Base-by-base conservation (phyloP, 2,113 vertebrate species). In the Ochotona princeps region DNA sequence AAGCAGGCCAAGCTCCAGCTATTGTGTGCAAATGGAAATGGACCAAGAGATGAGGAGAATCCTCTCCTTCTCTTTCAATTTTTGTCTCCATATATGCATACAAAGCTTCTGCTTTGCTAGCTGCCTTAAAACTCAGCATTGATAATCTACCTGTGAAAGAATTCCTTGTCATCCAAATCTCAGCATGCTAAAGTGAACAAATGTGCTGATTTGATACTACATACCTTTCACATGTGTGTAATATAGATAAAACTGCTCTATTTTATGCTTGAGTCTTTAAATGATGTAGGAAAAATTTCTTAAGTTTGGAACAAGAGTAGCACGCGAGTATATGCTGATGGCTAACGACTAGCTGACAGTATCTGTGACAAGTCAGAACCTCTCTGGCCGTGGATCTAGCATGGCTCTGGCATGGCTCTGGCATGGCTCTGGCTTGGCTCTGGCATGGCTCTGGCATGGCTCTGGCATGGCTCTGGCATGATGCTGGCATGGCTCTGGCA, bases 81-180 rank as follows among this genome's bases (percentile, higher is more conserved):
- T 57, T 14, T 57, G 54, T 57, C 14, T 57, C 54, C 6, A 57
- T 57, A 57, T 12, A 57, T 57, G 18, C 54, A 57, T 57, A 57
- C 54, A 57, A 57, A 20, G 18, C 5, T 20, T 85, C n/a, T 44
- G 38, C n/a, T 63, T 74, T 44, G 23, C 13, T 73, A 63, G 23
- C 20, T 61, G 25, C 1, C 32, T 89, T 89, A 14, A 79, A 75
- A 49, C 5, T 72, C 15, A 73, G 70, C 5, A 60, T 35, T 65
- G 60, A 75, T 26, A 35, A 10, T 49, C 75, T 72, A 28, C n/a
- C 21, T 44, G 23, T 23, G 78, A 54, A n/a, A 82, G 28, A 70
- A 23, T 82, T 73, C 44, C 86, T 60, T 72, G 20, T 78, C 26
- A 86, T 84, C 80, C 63, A 87, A 92, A 92, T 23, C 54, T 70